Percentiles rank a stretch among this genome's conserved stretches.
Conservation (phyloP, 2,113 vertebrate species). For the Steatornis caripensis region DNA sequence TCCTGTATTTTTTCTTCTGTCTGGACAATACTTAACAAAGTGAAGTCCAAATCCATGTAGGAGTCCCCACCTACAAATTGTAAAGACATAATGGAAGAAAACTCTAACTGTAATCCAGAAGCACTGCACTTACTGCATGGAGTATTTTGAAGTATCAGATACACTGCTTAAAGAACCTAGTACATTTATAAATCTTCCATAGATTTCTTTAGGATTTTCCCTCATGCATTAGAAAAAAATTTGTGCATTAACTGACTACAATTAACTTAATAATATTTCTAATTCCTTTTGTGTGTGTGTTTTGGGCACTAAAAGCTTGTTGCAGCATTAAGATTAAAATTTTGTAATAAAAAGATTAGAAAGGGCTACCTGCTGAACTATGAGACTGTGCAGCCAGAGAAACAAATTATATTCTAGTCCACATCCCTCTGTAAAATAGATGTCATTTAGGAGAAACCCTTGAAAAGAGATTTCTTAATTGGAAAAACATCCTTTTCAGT, state of each 20-base stretch:
- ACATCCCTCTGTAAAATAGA: slow-evolving; percentile 55
- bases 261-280: not conserved
- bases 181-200: not conserved
- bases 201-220: not conserved
- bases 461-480: slow-evolving; percentile 69
- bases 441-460: slow-evolving; percentile 62
- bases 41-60: not conserved
- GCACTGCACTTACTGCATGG: too few species aligned
- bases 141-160: not conserved
- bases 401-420: slow-evolving; percentile 25
- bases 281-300: too few species aligned
- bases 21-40: not conserved
- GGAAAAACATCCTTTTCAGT: slow-evolving; percentile 68
- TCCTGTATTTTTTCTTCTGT: not conserved
- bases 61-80: rapidly evolving
- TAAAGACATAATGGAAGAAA: not conserved
- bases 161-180: not conserved
- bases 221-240: not conserved
- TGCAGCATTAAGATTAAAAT: not conserved
- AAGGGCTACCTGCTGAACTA: not conserved
- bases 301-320: not conserved
- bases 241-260: not conserved
- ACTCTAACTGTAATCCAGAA: not conserved
- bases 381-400: not conserved
- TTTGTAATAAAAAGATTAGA: not conserved